phyloP scores from a whole-genome alignment of 2,113 vertebrate genomes.

The Muntiacus reevesi region DNA sequence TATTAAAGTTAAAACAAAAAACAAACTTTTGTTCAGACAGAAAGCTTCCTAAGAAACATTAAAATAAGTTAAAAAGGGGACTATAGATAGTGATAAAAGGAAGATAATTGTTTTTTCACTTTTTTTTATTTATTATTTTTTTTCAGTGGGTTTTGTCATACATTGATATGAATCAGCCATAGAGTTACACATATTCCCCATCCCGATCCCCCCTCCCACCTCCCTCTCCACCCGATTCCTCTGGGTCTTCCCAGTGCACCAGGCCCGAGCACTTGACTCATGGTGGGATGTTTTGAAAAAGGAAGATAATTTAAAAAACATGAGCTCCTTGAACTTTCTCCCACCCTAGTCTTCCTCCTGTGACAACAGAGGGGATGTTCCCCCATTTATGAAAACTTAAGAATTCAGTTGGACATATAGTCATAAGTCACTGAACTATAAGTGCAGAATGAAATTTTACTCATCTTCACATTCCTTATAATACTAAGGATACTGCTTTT shows the following conservation, averaged over 20 bases:
- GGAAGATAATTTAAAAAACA: not conserved
- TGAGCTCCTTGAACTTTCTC: not conserved
- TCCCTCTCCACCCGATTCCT: no score
- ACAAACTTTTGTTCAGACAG: not conserved
- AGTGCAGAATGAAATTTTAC: not conserved
- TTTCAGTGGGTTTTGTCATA: no score
- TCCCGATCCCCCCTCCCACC: no score
- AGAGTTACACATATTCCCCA: no score
- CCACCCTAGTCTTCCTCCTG: accelerated
- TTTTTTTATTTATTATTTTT: no score
- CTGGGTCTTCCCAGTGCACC: no score
- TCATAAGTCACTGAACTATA: not conserved
- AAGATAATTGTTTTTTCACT: not conserved
- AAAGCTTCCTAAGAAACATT: not conserved
- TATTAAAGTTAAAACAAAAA: not conserved
- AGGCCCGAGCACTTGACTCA: no score
- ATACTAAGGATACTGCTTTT: not conserved
- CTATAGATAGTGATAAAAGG: not conserved
- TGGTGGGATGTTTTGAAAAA: not conserved
- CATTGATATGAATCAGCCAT: no score
- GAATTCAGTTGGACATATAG: not conserved
- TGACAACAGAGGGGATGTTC: not conserved
- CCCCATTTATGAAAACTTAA: not conserved
- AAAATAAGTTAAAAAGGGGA: not conserved
- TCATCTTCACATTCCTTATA: not conserved